These are phyloP conservation scores for Globodera rostochiensis DNA, from an alignment of 1,140 invertebrate genomes.

Conservation along the genomic window DNA sequence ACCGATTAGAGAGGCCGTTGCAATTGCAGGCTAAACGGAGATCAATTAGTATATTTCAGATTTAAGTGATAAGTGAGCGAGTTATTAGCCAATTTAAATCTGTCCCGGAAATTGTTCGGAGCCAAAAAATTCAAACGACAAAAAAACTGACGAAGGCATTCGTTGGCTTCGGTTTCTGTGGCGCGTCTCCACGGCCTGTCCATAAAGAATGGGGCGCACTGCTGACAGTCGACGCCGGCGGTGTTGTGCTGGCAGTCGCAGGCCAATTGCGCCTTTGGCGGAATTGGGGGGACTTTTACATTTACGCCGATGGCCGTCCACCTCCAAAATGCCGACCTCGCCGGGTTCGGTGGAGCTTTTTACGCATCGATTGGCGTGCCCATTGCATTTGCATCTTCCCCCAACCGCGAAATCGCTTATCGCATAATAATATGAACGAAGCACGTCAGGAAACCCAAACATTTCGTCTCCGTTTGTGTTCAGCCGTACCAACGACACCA, in stretches of 20 bases:
- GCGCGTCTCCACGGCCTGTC: slow-evolving; percentile 90
- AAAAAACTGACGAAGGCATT: slow-evolving; percentile 81
- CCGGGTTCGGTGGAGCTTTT: slow-evolving; percentile 67
- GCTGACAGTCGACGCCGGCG: slow-evolving; percentile 77
- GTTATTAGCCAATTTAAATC: too few relatives aligned
- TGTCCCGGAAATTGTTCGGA: too few relatives aligned
- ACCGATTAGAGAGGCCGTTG: slow-evolving; percentile 88
- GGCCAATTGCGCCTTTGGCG: slow-evolving; percentile 67
- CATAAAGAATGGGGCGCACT: slow-evolving; percentile 80
- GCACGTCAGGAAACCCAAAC: slow-evolving; percentile 86
- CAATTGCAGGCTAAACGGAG: slow-evolving; percentile 86
- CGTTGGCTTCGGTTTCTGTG: slow-evolving; percentile 81
- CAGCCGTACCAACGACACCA: slow-evolving; percentile 82
- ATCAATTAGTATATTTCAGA: background rate
- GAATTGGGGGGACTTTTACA: background rate
- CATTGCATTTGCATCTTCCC: slow-evolving; percentile 93
- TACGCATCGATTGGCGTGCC: slow-evolving; percentile 87
- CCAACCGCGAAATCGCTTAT: slow-evolving; percentile 93
- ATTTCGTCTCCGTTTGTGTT: slow-evolving; percentile 99
- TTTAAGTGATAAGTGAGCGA: too few relatives aligned
- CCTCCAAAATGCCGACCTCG: background rate
- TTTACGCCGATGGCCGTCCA: background rate
- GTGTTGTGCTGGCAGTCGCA: slow-evolving; percentile 93
- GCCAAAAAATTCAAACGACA: background rate
- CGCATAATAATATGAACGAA: slow-evolving; percentile 95